Base-by-base conservation (phyloP, 2,113 vertebrate species). In the Gasterosteus nipponicus region DNA sequence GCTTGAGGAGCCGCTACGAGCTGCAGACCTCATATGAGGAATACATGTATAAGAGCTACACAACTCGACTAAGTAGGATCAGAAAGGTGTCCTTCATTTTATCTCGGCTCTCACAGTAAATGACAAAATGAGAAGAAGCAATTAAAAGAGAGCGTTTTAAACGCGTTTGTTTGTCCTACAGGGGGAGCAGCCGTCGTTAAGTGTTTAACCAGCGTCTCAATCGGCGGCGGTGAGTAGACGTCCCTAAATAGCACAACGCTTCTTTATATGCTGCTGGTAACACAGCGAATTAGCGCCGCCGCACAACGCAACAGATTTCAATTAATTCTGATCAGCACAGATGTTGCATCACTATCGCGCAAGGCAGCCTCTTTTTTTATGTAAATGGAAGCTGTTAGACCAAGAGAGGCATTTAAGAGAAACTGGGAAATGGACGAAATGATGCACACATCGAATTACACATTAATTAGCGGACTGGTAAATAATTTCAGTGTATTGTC, bases 241-340 rank as follows among this genome's bases (percentile, higher is more conserved):
- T 84, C 79, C 87, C 89, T 94, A 93, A 94, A 94, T 91, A 92
- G 90, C 87, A 88, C 47, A 89, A 82, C 75, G 87, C 89, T 91
- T 86, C 89, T 90, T 91, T 89, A 89, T 91, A 91, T 90, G 88
- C 92, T 85, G 88, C 90, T 78, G 87, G 93, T 89, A 92, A 90
- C 88, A 67, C 73, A n/a, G 87, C 84, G 84, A 93, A 93, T 95
- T 94, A 94, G 94, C 92, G 69, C 80, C 70, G 91, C 93, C 89
- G 92, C 91, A 91, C 91, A 94, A 93, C 92, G 87, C 91, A 87
- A 87, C 88, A 89, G 90, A 93, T 93, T 93, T 93, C 93, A 94
- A 94, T 94, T 94, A 93, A 94, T 94, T 94, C 89, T 84, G 90
- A 92, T 94, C 86, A 88, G 87, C 92, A 89, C 93, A 95, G 93